Percentiles rank a stretch among this genome's conserved stretches.
Conservation (phyloP, 2,113 vertebrate genomes). For the Peromyscus leucopus region DNA sequence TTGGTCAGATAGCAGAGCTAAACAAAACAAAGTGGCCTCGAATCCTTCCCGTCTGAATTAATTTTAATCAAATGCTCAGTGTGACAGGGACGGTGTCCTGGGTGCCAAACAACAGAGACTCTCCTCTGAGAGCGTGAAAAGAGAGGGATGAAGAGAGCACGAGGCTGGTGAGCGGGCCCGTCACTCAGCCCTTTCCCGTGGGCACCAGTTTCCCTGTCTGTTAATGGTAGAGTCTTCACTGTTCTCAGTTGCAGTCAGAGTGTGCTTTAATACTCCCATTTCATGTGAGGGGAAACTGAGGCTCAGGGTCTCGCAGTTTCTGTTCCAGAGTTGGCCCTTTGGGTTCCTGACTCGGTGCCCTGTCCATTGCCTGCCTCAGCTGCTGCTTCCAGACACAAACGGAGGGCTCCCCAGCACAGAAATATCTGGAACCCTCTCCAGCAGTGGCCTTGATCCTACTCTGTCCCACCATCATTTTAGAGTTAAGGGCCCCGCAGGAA, state of each 20-base stretch:
- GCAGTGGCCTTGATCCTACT: not conserved
- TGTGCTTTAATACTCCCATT: not conserved
- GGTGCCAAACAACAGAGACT: not conserved
- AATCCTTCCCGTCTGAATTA: conserved; percentile 34
- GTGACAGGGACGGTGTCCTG: not conserved
- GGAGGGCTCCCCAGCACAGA: not conserved
- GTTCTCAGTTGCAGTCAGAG: not conserved
- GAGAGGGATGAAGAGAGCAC: not conserved
- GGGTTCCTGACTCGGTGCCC: not conserved
- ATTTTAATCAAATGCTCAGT: conserved; percentile 39
- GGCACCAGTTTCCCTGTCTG: not conserved
- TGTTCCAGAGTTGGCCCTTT: not conserved
- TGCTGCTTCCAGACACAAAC: not conserved
- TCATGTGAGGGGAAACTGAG: not conserved
- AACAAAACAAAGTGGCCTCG: not conserved
- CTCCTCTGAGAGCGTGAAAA: not conserved
- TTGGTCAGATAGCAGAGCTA: not conserved
- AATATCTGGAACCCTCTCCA: not conserved
- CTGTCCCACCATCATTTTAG: not conserved
- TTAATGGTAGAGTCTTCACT: not conserved
- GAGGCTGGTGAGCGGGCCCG: not conserved
- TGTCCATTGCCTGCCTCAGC: not conserved
- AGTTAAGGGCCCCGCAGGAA: not conserved
- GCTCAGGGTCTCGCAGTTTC: not conserved
- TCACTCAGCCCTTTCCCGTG: not conserved